Percentiles rank a stretch among this genome's conserved stretches.
These are phyloP conservation scores for Spilosoma lubricipeda DNA, from an alignment of 2,888 invertebrate genomes.

Conservation along the genomic window DNA sequence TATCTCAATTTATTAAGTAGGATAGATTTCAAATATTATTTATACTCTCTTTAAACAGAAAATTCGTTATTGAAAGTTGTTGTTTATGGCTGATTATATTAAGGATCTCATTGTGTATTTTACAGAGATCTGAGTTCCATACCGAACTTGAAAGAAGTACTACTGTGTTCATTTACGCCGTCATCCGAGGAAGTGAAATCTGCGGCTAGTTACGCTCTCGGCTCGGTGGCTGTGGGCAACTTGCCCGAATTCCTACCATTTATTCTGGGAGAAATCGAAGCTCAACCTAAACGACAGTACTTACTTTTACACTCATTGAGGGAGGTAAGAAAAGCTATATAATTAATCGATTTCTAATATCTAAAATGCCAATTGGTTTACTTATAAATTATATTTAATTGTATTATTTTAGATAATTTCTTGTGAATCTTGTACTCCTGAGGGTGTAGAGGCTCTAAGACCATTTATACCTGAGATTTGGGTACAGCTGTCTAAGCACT, in stretches of 20 bases:
- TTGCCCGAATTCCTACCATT: slow-evolving; percentile 97
- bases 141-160: slow-evolving; percentile 90
- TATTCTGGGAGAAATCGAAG: slow-evolving; percentile 96
- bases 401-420: slow-evolving; percentile 90
- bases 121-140: slow-evolving; percentile 92
- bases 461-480: slow-evolving; percentile 96
- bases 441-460: slow-evolving; percentile 91
- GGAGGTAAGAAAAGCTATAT: slow-evolving; percentile 88
- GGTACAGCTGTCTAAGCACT: slow-evolving; percentile 96
- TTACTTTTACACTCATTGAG: slow-evolving; percentile 98
- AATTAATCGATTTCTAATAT: neutral
- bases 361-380: neutral
- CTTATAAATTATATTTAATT: neutral
- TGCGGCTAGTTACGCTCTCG: slow-evolving; percentile 98
- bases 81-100: neutral
- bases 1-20: neutral
- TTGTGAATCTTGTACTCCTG: slow-evolving; percentile 91
- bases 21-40: neutral
- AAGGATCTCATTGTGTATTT: slow-evolving; percentile 4
- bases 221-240: slow-evolving; percentile 98
- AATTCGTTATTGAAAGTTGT: neutral
- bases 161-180: slow-evolving; percentile 95
- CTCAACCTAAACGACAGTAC: slow-evolving; percentile 97
- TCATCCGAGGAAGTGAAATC: slow-evolving; percentile 98
- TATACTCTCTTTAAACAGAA: neutral